phyloP scores from a whole-genome alignment of 2,113 vertebrate species.

The Chunga burmeisteri region DNA sequence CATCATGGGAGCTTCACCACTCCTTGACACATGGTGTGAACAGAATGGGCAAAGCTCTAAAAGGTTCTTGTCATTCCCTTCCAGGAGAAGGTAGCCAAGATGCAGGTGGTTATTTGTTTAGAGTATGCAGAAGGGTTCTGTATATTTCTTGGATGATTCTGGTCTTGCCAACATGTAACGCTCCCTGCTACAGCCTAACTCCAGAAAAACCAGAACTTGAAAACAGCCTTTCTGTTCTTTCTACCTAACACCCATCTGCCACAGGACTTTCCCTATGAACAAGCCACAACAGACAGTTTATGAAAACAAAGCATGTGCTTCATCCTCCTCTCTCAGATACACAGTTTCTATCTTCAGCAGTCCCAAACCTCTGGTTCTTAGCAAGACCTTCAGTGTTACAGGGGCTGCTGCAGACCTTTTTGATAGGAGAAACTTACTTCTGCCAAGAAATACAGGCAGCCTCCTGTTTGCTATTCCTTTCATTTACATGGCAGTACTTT shows the following conservation, averaged over 20 bases:
- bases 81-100: background rate
- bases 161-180: background rate
- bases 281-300: background rate
- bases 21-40: background rate
- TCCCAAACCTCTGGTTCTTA: background rate
- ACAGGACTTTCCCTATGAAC: background rate
- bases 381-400: background rate
- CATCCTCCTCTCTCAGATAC: background rate
- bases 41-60: background rate
- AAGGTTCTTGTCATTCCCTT: background rate
- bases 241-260: background rate
- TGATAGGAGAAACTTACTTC: background rate
- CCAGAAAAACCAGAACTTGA: background rate
- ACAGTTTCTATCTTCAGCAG: background rate
- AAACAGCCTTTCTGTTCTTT: background rate
- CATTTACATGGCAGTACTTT: background rate
- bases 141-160: background rate
- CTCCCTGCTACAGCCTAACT: background rate
- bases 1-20: background rate
- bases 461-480: background rate
- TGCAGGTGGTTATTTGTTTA: background rate
- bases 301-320: background rate
- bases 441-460: background rate
- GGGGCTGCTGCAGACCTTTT: background rate
- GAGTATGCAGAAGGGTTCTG: background rate